Evolutionary conservation across 2,113 vertebrate species (phyloP), one percentile per base, ranked within the genome.

Genomic region (Chloebia gouldiae): DNA sequence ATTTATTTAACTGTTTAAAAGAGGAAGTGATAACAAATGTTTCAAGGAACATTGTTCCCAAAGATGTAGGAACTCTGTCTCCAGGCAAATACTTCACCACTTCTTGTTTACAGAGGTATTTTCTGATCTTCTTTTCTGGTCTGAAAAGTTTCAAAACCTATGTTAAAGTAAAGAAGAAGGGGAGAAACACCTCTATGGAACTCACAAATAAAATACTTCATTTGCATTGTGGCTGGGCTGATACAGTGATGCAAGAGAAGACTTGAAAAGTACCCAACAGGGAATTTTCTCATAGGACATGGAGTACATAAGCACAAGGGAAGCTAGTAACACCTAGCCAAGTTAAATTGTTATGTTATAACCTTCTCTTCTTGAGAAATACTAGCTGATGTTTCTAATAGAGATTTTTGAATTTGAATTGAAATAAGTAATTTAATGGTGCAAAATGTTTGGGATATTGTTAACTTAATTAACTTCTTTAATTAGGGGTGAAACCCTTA

Each of bases 1-100:
- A 64, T 92, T 69, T 84, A 84, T 59, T 92, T 81, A 91, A 93
- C 59, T 83, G 95, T 88, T 93, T 91, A 57, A 93, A 95, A 95
- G 94, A 94, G 94, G 88, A 96, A 96, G 54, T 15, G 71, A 94
- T 93, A 94, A 89, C 53, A 75, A 81, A 89, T 27, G 6, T 93
- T 90, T 91, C 83, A 95, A 94, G 60, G 31, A 82, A 87, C 85
- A 56, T 88, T 87, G 79, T 95, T 94, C 63, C 71, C 49, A 69
- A 84, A 83, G 83, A 78, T 12, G 1, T 85, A 86, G 69, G 82
- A 96, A 81, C 93, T 75, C 93, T 85, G 69, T 79, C 90, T 57
- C 81, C 85, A 82, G 81, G 69, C 30, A 92, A 88, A 89, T 83
- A 86, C 70, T 84, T 85, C 57, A 70, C 33, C 30, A 90, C 78